Evolutionary conservation across 2,797 vertebrate species (phyloP), one percentile per base, ranked within the genome.

Genomic region (Cephalopachus bancanus): DNA sequence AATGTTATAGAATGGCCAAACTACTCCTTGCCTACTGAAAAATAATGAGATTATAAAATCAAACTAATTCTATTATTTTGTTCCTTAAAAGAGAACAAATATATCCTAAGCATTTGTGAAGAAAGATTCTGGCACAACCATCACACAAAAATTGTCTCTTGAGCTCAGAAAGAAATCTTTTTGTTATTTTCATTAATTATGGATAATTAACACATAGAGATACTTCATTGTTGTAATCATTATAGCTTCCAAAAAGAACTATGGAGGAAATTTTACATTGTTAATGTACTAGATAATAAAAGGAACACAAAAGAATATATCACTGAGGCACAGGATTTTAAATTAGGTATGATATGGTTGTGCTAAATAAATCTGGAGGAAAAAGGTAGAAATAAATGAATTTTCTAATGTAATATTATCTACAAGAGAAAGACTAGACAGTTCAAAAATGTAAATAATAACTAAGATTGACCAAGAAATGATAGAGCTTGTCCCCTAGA

Each of bases 301-400:
- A 67, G 22, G 24, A 59, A 89, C 3, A 44, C 60, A 20, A 96
- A 62, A 59, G 28, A 49, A 60, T 49, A 3, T 55, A 12, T 92
- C 37, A 44, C 83, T 51, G 53, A 90, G 71, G 2, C 62, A 8
- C 15, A 64, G 5, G 24, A 37, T 81, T 97, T 85, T 33, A 83
- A 96, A 84, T 93, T 94, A 67, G 37, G 57, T 92, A 74, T 67
- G 57, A 59, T 59, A 33, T 51, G 44, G 55, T 11, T 85, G 78
- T 72, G 19, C 28, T 44, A 20, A 53, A 49, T 64, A 3, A 76
- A 14, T 88, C 51, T 80, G 33, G 30, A 44, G 76, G 74, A 88
- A 65, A 49, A 44, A 93, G 6, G 44, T 7, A 10, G 5, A 95
- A 69, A 76, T 72, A 71, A 96, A 55, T 55, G 0, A 96, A 79